A percentile compares a stretch with the other conserved stretches of the same genome.
Evolutionary conservation across 2,113 vertebrate species (phyloP).

Genomic region (Cryptotis parvus): DNA sequence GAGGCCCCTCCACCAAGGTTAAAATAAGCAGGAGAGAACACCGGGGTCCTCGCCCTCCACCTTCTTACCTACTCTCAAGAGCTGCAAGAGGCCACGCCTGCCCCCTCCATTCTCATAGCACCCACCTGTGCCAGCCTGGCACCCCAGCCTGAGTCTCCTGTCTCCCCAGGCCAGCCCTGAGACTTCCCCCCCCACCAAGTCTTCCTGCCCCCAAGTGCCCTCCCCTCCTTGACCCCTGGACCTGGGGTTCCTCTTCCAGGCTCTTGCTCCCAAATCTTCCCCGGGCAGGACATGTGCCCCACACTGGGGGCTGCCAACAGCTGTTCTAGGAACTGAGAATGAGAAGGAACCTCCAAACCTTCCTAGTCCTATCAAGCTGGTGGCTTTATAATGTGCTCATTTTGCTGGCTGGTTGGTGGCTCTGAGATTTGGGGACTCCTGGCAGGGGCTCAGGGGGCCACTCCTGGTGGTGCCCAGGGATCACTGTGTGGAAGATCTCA

Average conservation of each 20-base stretch:
- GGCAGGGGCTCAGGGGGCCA: no score
- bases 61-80: not conserved
- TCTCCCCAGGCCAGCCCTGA: not conserved
- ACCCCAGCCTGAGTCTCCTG: not conserved
- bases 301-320: not conserved
- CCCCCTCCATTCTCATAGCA: not conserved
- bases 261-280: not conserved
- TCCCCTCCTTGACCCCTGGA: not conserved
- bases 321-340: not conserved
- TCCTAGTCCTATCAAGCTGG: fast-evolving
- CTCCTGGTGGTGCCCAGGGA: no score
- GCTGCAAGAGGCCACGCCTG: not conserved
- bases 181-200: not conserved
- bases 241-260: no score
- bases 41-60: no score
- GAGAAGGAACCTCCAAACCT: not conserved
- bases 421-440: no score
- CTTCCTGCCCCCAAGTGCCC: not conserved
- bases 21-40: no score
- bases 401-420: not conserved
- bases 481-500: no score
- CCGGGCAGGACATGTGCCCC: not conserved
- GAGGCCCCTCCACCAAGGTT: no score
- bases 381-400: not conserved
- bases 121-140: no score